Percentiles rank a stretch among this genome's conserved stretches.
phyloP scores from a whole-genome alignment of 2,113 vertebrate species.

The Chrysemys picta region DNA sequence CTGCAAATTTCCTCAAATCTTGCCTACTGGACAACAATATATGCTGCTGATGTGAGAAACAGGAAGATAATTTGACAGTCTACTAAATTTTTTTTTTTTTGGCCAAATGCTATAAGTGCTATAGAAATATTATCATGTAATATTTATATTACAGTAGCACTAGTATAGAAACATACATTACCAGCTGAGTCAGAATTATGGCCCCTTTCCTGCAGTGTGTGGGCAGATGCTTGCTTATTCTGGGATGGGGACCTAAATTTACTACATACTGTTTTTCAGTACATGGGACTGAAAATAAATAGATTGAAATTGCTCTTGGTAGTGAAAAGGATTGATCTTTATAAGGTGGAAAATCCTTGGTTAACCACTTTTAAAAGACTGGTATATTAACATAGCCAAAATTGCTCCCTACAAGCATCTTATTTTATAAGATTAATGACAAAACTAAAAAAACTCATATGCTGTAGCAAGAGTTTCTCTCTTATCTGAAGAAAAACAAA shows the following conservation, averaged over 20 bases:
- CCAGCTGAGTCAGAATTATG: conserved; percentile 75
- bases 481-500: conserved; percentile 4
- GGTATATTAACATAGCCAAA: neutral
- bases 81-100: conserved; percentile 61
- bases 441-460: neutral
- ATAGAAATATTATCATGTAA: conserved; percentile 74
- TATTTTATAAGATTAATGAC: conserved; percentile 8
- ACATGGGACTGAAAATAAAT: conserved; percentile 20
- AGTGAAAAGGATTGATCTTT: conserved; percentile 8
- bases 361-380: conserved; percentile 24
- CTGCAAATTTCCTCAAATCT: neutral
- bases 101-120: conserved; percentile 68
- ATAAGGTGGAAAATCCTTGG: neutral
- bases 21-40: neutral
- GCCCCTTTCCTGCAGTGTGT: conserved; percentile 72
- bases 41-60: conserved; percentile 20
- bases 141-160: conserved; percentile 72
- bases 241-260: conserved; percentile 68
- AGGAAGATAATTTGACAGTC: conserved; percentile 64
- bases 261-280: neutral
- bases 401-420: neutral
- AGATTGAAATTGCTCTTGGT: neutral
- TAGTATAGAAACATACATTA: conserved; percentile 74
- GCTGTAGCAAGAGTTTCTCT: neutral
- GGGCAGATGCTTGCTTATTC: conserved; percentile 70